Evolutionary conservation across 2,113 vertebrate species (phyloP).

Genomic region (Anolis sagrei): DNA sequence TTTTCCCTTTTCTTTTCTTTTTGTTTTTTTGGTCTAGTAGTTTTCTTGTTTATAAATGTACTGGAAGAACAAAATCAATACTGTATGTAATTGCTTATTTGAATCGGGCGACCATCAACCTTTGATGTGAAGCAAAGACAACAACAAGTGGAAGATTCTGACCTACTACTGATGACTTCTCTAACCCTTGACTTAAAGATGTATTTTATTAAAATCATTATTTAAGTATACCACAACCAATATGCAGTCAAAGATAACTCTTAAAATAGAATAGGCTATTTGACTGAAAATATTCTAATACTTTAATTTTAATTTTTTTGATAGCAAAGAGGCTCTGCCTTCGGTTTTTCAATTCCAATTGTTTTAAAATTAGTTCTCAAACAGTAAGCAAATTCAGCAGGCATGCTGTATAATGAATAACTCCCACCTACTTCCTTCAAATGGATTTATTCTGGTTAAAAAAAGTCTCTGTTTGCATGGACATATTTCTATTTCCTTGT

Average conservation of each 20-base stretch:
- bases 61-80: conserved; percentile 72
- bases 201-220: conserved; percentile 87
- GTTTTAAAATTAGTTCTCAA: conserved; percentile 48
- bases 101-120: conserved; percentile 69
- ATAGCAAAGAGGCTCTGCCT: conserved; percentile 31
- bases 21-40: conserved; percentile 77
- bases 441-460: conserved; percentile 63
- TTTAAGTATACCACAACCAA: conserved; percentile 84
- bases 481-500: conserved; percentile 46
- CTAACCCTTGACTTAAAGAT: conserved; percentile 84
- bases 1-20: not conserved
- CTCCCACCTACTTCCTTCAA: conserved; percentile 55
- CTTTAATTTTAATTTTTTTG: conserved; percentile 75
- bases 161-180: conserved; percentile 87
- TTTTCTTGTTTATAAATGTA: conserved; percentile 75
- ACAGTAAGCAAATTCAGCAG: conserved; percentile 51
- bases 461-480: conserved; percentile 58
- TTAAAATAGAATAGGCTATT: conserved; percentile 80
- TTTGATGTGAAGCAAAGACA: conserved; percentile 65
- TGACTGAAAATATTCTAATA: conserved; percentile 72
- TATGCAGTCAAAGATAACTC: conserved; percentile 80
- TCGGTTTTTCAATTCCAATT: not conserved
- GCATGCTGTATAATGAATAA: conserved; percentile 52
- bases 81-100: conserved; percentile 69
- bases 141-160: conserved; percentile 75